A percentile compares a stretch with the other conserved stretches of the same genome.
Conservation (phyloP, 2,113 vertebrate genomes). For the Glaucidium brasilianum region DNA sequence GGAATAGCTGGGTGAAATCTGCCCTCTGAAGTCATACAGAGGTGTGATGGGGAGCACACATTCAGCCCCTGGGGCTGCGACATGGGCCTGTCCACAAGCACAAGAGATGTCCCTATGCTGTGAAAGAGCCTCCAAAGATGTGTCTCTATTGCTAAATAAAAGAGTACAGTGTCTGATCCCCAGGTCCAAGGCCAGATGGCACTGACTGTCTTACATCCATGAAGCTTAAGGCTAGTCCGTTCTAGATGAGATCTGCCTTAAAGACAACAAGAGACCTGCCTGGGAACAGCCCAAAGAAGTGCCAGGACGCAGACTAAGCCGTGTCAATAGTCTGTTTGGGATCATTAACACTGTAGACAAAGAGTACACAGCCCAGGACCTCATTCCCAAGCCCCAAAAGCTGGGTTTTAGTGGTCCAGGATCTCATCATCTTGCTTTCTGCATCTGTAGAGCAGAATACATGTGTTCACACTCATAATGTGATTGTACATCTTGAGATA, state of each 20-base stretch:
- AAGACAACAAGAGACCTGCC: not conserved
- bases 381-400: not conserved
- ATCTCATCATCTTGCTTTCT: not conserved
- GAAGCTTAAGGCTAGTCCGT: not conserved
- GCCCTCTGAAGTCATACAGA: not conserved
- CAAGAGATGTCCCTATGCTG: not conserved
- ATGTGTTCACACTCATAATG: not conserved
- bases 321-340: accelerated
- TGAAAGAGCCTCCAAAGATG: not conserved
- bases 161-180: not conserved
- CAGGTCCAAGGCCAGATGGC: not conserved
- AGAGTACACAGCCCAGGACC: not conserved
- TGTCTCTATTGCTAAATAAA: not conserved
- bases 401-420: not conserved
- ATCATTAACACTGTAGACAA: not conserved
- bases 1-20: not conserved
- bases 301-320: not conserved
- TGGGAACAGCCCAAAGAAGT: not conserved
- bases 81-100: not conserved
- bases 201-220: not conserved
- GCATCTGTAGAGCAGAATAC: not conserved
- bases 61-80: not conserved
- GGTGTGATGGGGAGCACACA: not conserved
- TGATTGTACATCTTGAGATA: not conserved
- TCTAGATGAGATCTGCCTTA: not conserved